phyloP scores from a whole-genome alignment of 2,888 invertebrate genomes.

The Caenorhabditis drosophilae region DNA sequence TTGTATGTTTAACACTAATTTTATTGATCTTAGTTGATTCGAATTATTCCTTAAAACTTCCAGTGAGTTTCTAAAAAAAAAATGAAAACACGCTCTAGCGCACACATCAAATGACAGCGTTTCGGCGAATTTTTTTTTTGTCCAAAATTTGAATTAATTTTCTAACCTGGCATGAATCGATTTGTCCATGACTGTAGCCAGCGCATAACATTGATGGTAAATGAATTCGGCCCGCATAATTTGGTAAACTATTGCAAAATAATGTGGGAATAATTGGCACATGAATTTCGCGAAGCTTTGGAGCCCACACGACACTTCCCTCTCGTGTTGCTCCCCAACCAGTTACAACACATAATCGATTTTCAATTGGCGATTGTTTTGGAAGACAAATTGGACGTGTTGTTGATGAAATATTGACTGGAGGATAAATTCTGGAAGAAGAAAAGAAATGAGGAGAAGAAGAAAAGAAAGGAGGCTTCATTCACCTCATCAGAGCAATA shows the following conservation, averaged over 20 bases:
- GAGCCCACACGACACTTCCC: slow-evolving; percentile 39
- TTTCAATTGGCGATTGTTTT: slow-evolving; percentile 30
- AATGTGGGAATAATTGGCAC: slow-evolving; percentile 58
- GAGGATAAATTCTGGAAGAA: slow-evolving; percentile 39
- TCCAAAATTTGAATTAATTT: not conserved
- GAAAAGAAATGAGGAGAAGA: not conserved
- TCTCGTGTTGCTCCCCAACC: slow-evolving; percentile 62
- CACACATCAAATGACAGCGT: too few relatives aligned
- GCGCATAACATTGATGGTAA: slow-evolving; percentile 65
- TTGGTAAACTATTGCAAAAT: slow-evolving; percentile 53
- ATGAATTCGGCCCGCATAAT: slow-evolving; percentile 53
- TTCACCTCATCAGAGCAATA: slow-evolving; percentile 47
- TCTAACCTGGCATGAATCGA: slow-evolving; percentile 63
- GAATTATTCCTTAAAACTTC: not conserved
- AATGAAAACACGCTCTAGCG: too few relatives aligned
- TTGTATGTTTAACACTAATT: not conserved
- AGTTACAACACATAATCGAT: slow-evolving; percentile 53
- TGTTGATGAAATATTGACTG: slow-evolving; percentile 32
- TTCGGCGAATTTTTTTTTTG: too few relatives aligned
- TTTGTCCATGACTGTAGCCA: slow-evolving; percentile 58
- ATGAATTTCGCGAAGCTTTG: slow-evolving; percentile 55
- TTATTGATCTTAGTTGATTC: not conserved
- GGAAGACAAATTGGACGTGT: slow-evolving; percentile 54
- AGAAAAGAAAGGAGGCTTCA: not conserved
- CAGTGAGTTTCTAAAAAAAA: too few relatives aligned